Conservation (phyloP, 2,888 invertebrate genomes). For the Hypomecis atomaria region DNA sequence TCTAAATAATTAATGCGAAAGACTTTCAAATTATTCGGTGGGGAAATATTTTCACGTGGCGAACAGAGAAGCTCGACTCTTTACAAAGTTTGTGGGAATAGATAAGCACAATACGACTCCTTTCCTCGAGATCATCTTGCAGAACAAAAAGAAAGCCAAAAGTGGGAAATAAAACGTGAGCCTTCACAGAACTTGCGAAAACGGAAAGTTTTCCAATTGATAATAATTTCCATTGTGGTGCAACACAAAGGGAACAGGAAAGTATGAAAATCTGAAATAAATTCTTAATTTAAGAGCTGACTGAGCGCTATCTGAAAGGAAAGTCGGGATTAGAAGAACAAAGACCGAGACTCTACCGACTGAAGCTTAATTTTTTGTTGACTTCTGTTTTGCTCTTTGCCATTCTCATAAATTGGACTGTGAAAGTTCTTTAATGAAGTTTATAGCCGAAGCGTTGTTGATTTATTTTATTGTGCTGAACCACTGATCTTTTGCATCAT, state of each 20-base stretch:
- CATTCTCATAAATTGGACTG: slow-evolving; percentile 61
- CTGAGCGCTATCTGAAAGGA: slow-evolving; percentile 78
- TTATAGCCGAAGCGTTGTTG: slow-evolving; percentile 42
- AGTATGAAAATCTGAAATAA: slow-evolving; percentile 82
- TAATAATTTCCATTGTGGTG: slow-evolving; percentile 82
- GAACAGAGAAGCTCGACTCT: slow-evolving; percentile 35
- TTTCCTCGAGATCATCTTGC: slow-evolving; percentile 53
- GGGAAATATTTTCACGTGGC: slow-evolving; percentile 26
- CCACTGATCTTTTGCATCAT: slow-evolving; percentile 31
- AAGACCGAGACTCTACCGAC: slow-evolving; percentile 66
- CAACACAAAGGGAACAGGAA: slow-evolving; percentile 78
- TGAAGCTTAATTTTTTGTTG: slow-evolving; percentile 69
- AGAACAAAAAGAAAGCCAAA: slow-evolving; percentile 66
- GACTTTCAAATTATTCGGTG: slow-evolving; percentile 39
- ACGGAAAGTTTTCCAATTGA: slow-evolving; percentile 80
- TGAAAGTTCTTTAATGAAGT: slow-evolving; percentile 55
- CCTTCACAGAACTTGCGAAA: slow-evolving; percentile 71
- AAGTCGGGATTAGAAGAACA: slow-evolving; percentile 79
- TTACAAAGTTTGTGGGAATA: slow-evolving; percentile 44
- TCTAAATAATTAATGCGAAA: slow-evolving; percentile 57
- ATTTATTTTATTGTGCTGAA: slow-evolving; percentile 37
- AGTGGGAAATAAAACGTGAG: slow-evolving; percentile 73
- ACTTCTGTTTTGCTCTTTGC: slow-evolving; percentile 67
- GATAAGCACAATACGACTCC: slow-evolving; percentile 53
- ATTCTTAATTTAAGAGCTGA: slow-evolving; percentile 82